Base-by-base conservation (phyloP, 30 jellyfish, hydroid and myxozoan genomes). In the Chrysaora quinquecirrha region DNA sequence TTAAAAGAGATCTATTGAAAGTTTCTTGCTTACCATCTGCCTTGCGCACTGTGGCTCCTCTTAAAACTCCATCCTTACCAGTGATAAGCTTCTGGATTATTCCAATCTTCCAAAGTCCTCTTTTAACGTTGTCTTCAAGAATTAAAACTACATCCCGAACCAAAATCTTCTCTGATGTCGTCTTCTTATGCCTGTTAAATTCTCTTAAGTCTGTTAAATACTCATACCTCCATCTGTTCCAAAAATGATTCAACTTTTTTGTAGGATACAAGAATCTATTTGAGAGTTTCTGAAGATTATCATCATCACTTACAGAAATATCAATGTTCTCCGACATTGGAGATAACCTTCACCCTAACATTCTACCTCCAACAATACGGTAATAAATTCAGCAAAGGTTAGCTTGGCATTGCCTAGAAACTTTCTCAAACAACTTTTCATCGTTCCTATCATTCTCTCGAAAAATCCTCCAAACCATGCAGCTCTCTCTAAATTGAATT, bases 31-130 rank as follows among this genome's bases (percentile, higher is more conserved):
- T n/a, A n/a, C n/a, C n/a, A n/a, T n/a, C n/a, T n/a, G n/a, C n/a
- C n/a, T n/a, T n/a, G 35, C 28, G n/a, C n/a, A n/a, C n/a, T n/a
- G n/a, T n/a, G n/a, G n/a, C n/a, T n/a, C n/a, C n/a, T n/a, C n/a
- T n/a, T n/a, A n/a, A n/a, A n/a, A n/a, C n/a, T n/a, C n/a, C n/a
- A n/a, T n/a, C n/a, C n/a, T n/a, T n/a, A n/a, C n/a, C n/a, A n/a
- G n/a, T n/a, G n/a, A n/a, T n/a, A n/a, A n/a, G n/a, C n/a, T n/a
- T n/a, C n/a, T n/a, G n/a, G n/a, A n/a, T n/a, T n/a, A n/a, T n/a
- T n/a, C n/a, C n/a, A n/a, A n/a, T n/a, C n/a, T n/a, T n/a, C 84
- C 84, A 71, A 30, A 30, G 73, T 3, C 31, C 84, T 46, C 71
- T 38, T 63, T 71, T 71, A 22, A 63, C 70, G 24, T 22, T 34